Base-by-base conservation (phyloP, 37 sponge, comb jelly and placozoan species). In the Axinella damicornis region DNA sequence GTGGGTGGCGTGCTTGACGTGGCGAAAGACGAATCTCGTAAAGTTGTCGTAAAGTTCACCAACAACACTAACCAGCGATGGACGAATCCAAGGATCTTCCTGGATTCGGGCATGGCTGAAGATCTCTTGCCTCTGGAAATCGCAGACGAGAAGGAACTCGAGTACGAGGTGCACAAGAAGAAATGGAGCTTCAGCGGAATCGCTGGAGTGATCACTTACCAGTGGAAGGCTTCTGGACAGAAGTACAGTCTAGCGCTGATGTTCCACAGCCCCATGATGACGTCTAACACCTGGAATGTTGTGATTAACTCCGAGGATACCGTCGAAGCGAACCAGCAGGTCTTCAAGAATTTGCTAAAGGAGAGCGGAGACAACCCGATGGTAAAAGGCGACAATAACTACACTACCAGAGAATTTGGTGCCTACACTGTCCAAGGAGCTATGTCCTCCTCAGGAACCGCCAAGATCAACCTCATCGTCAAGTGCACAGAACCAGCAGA, bases 391-490 rank as follows among this genome's bases (percentile, higher is more conserved):
- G 69, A 67, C 12, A 32, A 27, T 4, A 67, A 67, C 69, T 67
- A 67, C 35, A 67, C 69, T 19, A 25, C 34, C 31, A 67, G 34
- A 35, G 69, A 67, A 12, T 67, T 67, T 32, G 69, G 69, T 2
- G 5, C 31, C 19, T 67, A 28, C 34, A 32, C 34, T 18, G 28
- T 67, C 9, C 69, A 67, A 12, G 69, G 34, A 19, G 69, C 69
- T 12, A 67, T 67, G 69, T 67, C 69, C 19, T 67, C 69, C 34
- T 67, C 69, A 5, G 69, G 69, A 67, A 67, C 69, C 6, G 69
- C 69, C 34, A 67, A 67, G 69, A 25, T 67, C 19, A 27, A 67
- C 34, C 19, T 67, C 5, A 67, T 32, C 6, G 28, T 67, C 69
- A 46, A 9, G 6, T 46, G 46, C 46, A 46, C 46, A 46, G 46